Evolutionary conservation across 2,888 invertebrate species (phyloP), one percentile per base, ranked within the genome.

Genomic region (Cephus runcator): DNA sequence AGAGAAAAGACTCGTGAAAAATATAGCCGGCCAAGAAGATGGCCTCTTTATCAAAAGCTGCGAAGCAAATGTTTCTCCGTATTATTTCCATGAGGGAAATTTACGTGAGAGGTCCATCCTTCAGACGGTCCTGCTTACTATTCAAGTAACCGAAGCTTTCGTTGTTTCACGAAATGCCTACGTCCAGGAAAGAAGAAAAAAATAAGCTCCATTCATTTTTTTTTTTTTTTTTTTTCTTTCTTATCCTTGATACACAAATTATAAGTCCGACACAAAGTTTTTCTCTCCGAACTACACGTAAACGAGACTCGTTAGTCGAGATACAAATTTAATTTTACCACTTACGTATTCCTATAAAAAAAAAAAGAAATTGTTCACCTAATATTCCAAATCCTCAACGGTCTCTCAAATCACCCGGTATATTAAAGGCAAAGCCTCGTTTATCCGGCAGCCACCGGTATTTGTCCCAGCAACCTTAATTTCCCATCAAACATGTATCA

Each of bases 81-180:
- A 80, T 83, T 81, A 81, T 83, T 82, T 82, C 82, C 83, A 77
- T 80, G 80, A 77, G 80, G 81, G 81, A 81, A 83, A 83, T 83
- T 81, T 80, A 77, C 73, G 81, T 78, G 78, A 77, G 79, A 80
- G 75, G 69, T 33, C 11, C 69, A 69, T 69, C 23, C 69, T 33
- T 69, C 69, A 69, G 30, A 4, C 69, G 30, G 69, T 30, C 69
- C 69, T 33, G 69, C 69, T 69, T 69, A 15, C 30, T 69, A 69
- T 69, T 69, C 69, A 30, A 40, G 40, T 40, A 69, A 31, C 69
- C 69, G 69, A 69, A 12, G 15, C 30, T 33, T 30, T 33, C 69
- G 33, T 15, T 40, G 40, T 40, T 40, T 40, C 40, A 0, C 15
- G 15, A 40, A 15, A 40, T 15, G 40, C 6, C 40, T 40, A 6